Evolutionary conservation across 2,797 vertebrate species (phyloP).

Genomic region (Esox lucius): DNA sequence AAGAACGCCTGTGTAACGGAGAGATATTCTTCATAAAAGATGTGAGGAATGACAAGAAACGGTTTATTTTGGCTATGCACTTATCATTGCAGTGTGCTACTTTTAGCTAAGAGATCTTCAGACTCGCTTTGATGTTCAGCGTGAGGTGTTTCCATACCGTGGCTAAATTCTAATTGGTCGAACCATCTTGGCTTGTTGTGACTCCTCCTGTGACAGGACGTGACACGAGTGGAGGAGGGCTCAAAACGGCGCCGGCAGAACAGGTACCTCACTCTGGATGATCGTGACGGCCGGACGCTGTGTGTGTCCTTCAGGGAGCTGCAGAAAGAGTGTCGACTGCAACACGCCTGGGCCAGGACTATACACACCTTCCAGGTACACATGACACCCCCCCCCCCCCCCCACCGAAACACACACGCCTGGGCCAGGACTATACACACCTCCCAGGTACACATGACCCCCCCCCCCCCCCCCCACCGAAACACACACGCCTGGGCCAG

Average conservation of each 20-base stretch:
- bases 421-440: constrained; percentile 60
- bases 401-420: no score
- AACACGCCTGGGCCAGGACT: constrained; percentile 84
- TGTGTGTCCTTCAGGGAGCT: constrained; percentile 70
- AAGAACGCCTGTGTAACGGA: constrained; percentile 78
- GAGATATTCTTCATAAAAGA: constrained; percentile 80
- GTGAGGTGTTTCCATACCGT: no score
- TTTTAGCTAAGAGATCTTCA: no score
- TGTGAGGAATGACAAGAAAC: constrained; percentile 50
- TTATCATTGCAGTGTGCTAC: no score
- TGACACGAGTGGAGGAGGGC: background rate
- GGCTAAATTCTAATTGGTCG: background rate
- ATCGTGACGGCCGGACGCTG: constrained; percentile 49
- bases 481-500: no score
- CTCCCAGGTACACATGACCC: constrained; percentile 74
- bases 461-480: no score
- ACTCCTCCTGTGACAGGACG: constrained; percentile 63
- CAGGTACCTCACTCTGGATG: constrained; percentile 72
- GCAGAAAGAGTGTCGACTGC: constrained; percentile 68
- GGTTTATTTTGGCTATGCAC: background rate
- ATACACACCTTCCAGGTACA: constrained; percentile 86
- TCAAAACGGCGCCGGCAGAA: constrained; percentile 54
- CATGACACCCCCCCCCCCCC: background rate
- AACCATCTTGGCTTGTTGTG: background rate
- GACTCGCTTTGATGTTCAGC: no score